A percentile compares a stretch with the other conserved stretches of the same genome.
These are phyloP conservation scores for Uloborus diversus DNA, from an alignment of 1,140 invertebrate species.

Conservation along the genomic window DNA sequence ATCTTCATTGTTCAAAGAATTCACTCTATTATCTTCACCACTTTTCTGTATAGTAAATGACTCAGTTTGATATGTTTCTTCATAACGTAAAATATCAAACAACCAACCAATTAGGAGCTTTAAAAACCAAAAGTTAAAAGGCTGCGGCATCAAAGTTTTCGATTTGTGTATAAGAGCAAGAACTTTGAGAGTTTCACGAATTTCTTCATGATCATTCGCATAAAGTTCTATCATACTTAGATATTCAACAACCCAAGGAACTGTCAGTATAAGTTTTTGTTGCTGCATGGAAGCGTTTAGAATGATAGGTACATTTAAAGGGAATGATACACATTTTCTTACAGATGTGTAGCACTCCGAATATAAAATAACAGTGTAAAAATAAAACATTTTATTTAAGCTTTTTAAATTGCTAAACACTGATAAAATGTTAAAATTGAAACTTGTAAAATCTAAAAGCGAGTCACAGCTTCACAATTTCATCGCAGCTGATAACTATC, in stretches of 20 bases:
- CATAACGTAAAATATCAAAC: conserved; percentile 77
- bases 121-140: conserved; percentile 69
- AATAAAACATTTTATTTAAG: too few relatives aligned
- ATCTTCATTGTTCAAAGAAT: conserved; percentile 13
- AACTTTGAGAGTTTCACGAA: conserved; percentile 71
- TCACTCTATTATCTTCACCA: too few relatives aligned
- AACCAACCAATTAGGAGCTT: conserved; percentile 78
- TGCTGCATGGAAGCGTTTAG: conserved; percentile 66
- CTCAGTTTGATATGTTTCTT: conserved; percentile 58
- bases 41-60: too few relatives aligned
- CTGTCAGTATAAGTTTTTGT: conserved; percentile 74
- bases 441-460: too few relatives aligned
- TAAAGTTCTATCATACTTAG: conserved; percentile 81
- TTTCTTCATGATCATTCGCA: conserved; percentile 75
- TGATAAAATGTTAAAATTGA: too few relatives aligned
- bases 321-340: conserved; percentile 60
- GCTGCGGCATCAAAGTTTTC: conserved; percentile 60
- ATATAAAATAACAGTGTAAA: too few relatives aligned
- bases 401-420: too few relatives aligned
- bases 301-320: conserved; percentile 68
- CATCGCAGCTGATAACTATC: too few relatives aligned
- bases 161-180: conserved; percentile 73
- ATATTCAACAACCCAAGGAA: conserved; percentile 87
- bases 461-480: too few relatives aligned
- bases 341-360: too few relatives aligned